These are phyloP conservation scores for Troilus luridus DNA, from an alignment of 2,888 invertebrate genomes.

Conservation along the genomic window DNA sequence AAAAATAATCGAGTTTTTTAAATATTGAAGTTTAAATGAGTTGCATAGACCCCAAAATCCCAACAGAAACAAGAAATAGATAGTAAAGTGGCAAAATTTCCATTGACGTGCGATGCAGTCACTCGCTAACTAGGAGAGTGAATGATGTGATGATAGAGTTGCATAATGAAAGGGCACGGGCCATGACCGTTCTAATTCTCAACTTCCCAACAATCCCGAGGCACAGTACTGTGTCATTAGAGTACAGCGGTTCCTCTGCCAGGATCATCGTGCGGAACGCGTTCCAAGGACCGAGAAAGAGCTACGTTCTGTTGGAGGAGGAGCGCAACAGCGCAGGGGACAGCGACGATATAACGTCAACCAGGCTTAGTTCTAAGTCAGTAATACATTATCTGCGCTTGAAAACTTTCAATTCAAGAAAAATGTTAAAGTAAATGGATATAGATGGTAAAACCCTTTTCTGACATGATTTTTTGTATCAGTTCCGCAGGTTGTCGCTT, in stretches of 20 bases:
- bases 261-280: neutral
- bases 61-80: neutral
- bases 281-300: neutral
- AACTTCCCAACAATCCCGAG: neutral
- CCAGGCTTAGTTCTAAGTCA: neutral
- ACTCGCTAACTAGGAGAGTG: neutral
- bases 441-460: too few relatives aligned
- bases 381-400: too few relatives aligned
- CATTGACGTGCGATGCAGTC: neutral
- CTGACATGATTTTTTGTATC: too few relatives aligned
- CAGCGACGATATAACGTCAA: neutral
- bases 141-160: neutral
- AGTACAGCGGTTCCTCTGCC: neutral
- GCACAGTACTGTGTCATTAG: neutral
- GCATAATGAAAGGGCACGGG: neutral
- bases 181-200: neutral
- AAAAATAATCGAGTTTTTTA: too few relatives aligned
- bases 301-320: neutral
- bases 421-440: too few relatives aligned
- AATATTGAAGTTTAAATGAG: too few relatives aligned
- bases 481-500: too few relatives aligned
- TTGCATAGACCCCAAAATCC: neutral
- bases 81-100: neutral
- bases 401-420: too few relatives aligned
- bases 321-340: neutral